These are phyloP conservation scores for Sebastiscus tertius DNA, from an alignment of 2,797 vertebrate species.

Conservation along the genomic window DNA sequence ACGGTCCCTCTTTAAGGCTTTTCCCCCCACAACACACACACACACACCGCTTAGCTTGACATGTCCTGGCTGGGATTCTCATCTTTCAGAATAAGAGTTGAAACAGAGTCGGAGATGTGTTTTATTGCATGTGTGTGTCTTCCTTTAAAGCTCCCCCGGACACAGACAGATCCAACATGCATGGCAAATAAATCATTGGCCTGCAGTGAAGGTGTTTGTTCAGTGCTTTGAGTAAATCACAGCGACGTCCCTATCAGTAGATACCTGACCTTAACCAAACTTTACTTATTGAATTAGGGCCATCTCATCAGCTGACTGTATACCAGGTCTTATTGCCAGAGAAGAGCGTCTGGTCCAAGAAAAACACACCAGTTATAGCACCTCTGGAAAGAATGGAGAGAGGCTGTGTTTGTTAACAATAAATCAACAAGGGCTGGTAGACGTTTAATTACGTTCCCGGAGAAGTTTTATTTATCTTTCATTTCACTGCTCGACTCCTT, in stretches of 20 bases:
- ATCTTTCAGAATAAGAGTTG: slow-evolving; percentile 73
- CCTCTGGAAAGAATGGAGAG: slow-evolving; percentile 75
- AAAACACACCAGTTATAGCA: slow-evolving; percentile 70
- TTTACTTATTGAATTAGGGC: slow-evolving; percentile 51
- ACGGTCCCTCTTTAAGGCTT: slow-evolving; percentile 40
- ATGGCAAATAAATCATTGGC: slow-evolving; percentile 54
- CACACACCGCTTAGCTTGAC: slow-evolving; percentile 61
- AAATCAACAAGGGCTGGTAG: slow-evolving; percentile 77
- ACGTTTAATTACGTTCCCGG: slow-evolving; percentile 76
- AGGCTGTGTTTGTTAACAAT: slow-evolving; percentile 77
- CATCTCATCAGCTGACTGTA: slow-evolving; percentile 58
- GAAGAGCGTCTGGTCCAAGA: slow-evolving; percentile 58
- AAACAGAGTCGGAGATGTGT: slow-evolving; percentile 28
- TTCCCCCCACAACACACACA: slow-evolving; percentile 10
- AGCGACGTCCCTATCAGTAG: slow-evolving; percentile 37
- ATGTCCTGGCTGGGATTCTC: slow-evolving; percentile 81
- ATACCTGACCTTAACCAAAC: slow-evolving; percentile 42
- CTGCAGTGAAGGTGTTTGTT: slow-evolving; percentile 48
- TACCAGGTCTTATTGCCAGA: slow-evolving; percentile 36
- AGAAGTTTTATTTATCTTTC: slow-evolving; percentile 74
- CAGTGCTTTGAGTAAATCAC: slow-evolving; percentile 58
- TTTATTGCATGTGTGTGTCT: slow-evolving; percentile 15
- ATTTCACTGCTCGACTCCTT: slow-evolving; percentile 57
- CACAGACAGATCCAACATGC: slow-evolving; percentile 24
- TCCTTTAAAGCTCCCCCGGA: slow-evolving; percentile 45